Conservation (phyloP, 2,113 vertebrate genomes). For the Solea solea region DNA sequence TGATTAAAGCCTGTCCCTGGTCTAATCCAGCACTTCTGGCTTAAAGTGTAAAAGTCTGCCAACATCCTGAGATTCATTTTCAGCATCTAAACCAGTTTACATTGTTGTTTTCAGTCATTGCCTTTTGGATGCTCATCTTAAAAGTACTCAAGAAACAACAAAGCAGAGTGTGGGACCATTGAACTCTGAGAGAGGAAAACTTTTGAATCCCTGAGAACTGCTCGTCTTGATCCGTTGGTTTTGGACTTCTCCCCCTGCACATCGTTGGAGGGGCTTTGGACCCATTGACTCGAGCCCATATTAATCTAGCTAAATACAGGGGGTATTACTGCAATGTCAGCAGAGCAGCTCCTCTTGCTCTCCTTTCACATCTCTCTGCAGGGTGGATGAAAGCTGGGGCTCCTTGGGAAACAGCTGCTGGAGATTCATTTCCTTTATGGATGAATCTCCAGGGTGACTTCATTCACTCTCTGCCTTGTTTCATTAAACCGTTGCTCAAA, state of each 20-base stretch:
- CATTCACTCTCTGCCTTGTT: slow-evolving; percentile 48
- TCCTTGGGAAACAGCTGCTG: slow-evolving; percentile 57
- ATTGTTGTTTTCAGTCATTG: slow-evolving; percentile 35
- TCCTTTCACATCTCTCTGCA: slow-evolving; percentile 59
- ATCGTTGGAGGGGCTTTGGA: slow-evolving; percentile 50
- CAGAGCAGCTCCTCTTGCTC: slow-evolving; percentile 62
- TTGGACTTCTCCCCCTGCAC: slow-evolving; percentile 31
- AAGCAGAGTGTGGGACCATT: slow-evolving; percentile 47
- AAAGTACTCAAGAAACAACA: slow-evolving; percentile 28
- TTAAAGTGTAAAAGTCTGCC: slow-evolving; percentile 17
- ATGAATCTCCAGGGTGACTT: slow-evolving; percentile 62
- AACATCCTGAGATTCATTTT: slow-evolving; percentile 44
- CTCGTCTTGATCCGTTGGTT: slow-evolving; percentile 26
- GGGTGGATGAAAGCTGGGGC: slow-evolving; percentile 63
- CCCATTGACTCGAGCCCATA: slow-evolving; percentile 58
- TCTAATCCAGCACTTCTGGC: neutral
- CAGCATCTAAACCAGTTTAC: slow-evolving; percentile 17
- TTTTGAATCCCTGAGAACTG: slow-evolving; percentile 44
- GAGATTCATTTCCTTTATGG: slow-evolving; percentile 51
- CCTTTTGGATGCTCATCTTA: slow-evolving; percentile 16
- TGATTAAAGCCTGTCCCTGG: neutral
- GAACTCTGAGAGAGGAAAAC: slow-evolving; percentile 24
- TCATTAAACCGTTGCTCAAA: slow-evolving; percentile 55
- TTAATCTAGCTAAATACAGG: slow-evolving; percentile 67
- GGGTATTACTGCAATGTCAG: slow-evolving; percentile 52